Base-by-base conservation (phyloP, 30 jellyfish, hydroid and myxozoan species). In the Cassiopea andromeda region DNA sequence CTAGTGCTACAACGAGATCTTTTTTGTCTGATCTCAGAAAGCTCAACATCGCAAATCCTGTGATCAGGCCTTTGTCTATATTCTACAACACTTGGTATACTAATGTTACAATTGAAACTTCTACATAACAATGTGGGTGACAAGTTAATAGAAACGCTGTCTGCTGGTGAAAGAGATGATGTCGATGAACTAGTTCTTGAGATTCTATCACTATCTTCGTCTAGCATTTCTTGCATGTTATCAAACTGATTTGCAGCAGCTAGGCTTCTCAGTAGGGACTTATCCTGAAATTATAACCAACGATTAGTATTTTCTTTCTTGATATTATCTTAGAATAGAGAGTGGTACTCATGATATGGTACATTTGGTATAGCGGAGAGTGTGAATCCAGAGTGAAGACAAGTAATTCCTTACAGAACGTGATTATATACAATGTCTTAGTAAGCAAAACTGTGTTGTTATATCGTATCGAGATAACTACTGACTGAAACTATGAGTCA, bases 181-280 rank as follows among this genome's bases (percentile, higher is more conserved):
- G 43, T 16, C 13, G 89, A 81, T 18, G 70, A 60, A 50, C 48
- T 72, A 71, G 13, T 38, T 38, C 48, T 49, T 5, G 44, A 7
- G 15, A 44, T 60, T 46, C 5, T 44, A 2, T 81, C 79, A 43
- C 46, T 27, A 12, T 27, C 48, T 38, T 61, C 78, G 5, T 83
- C 78, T 7, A 70, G 38, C 7, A 64, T 67, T 7, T 48, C 85
- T n/a, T 19, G 15, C 67, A 73, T 50, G 70, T 61, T 47, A 47
- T 68, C 78, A 19, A 49, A 83, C n/a, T 83, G 84, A 83, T 83
- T 83, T 27, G 92, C 85, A 7, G 71, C 80, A 48, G 92, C 92
- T 4, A 83, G 75, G 66, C 85, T 72, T 16, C 67, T 50, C 70
- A 83, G 61, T 46, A 83, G 66, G 10, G 74, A 7, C 19, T 27